phyloP scores from a whole-genome alignment of 2,797 vertebrate genomes.

The Sorex maritimensis region DNA sequence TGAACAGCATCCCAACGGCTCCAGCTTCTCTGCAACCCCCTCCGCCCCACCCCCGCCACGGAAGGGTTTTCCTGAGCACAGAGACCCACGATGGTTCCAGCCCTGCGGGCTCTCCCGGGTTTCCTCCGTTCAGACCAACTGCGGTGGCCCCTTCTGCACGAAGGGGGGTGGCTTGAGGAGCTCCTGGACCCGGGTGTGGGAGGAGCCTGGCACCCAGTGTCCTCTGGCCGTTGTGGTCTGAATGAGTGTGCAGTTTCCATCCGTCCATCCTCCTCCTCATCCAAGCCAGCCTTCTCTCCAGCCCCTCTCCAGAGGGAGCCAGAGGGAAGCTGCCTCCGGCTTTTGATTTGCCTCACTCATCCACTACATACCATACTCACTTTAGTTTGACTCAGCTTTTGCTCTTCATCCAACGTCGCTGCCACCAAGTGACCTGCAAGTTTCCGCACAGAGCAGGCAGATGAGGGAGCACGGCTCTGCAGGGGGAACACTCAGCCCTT shows the following conservation, averaged over 20 bases:
- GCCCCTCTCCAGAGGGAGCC: constrained; percentile 47
- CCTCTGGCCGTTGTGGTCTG: constrained; percentile 80
- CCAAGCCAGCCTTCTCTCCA: constrained; percentile 75
- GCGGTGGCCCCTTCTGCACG: not conserved
- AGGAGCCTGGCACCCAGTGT: constrained; percentile 28
- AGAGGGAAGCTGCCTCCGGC: constrained; percentile 72
- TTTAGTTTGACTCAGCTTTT: constrained; percentile 78
- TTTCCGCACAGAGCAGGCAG: constrained; percentile 56
- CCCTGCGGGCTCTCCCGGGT: constrained; percentile 15
- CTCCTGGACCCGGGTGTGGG: constrained; percentile 15
- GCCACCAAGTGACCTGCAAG: constrained; percentile 54
- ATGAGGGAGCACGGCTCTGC: constrained; percentile 56
- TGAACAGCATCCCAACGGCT: constrained; percentile 32
- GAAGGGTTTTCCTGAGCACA: constrained; percentile 8
- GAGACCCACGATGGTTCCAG: not conserved
- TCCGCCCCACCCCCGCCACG: not conserved
- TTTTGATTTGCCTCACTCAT: constrained; percentile 56
- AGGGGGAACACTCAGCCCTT: not conserved
- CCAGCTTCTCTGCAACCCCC: not conserved
- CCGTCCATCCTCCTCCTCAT: constrained; percentile 63
- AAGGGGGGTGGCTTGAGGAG: not conserved
- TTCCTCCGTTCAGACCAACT: constrained; percentile 56
- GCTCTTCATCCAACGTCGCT: constrained; percentile 82
- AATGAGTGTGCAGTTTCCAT: constrained; percentile 82
- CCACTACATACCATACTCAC: constrained; percentile 43